Conservation (phyloP, 2,888 invertebrate species). For the Cryptus armator region DNA sequence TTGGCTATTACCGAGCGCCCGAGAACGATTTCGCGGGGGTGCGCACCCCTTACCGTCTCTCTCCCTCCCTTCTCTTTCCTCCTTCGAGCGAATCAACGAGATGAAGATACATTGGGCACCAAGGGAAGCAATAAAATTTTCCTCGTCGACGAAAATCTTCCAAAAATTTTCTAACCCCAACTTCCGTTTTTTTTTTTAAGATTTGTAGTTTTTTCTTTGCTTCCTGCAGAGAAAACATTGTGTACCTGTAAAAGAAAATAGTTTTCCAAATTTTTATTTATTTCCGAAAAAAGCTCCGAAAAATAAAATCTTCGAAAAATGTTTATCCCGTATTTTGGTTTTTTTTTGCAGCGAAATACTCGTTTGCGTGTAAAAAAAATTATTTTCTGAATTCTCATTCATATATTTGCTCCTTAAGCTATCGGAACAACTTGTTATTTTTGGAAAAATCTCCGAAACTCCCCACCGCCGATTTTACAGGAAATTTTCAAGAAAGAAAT, state of each 20-base stretch:
- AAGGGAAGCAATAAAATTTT: conserved; percentile 66
- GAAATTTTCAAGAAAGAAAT: background rate
- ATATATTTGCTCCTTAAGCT: too few species aligned
- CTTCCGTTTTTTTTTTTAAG: background rate
- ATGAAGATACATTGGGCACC: conserved; percentile 70
- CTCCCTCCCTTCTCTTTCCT: conserved; percentile 18
- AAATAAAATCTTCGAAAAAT: background rate
- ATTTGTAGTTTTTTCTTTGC: background rate
- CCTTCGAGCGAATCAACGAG: conserved; percentile 61
- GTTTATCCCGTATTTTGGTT: background rate
- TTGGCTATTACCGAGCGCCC: conserved; percentile 77
- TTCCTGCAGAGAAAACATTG: too few species aligned
- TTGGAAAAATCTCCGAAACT: background rate
- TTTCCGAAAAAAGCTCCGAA: background rate
- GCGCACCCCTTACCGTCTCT: conserved; percentile 19
- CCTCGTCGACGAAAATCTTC: conserved; percentile 52
- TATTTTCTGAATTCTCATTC: too few species aligned
- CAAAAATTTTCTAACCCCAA: conserved; percentile 42
- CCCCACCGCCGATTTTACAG: background rate
- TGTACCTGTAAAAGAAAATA: too few species aligned
- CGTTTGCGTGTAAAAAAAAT: too few species aligned
- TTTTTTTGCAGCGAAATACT: too few species aligned
- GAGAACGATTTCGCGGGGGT: conserved; percentile 66
- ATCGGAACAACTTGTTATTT: too few species aligned
- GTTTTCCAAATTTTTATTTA: background rate